Percentiles rank a stretch among this genome's conserved stretches.
Conservation (phyloP, 1,140 invertebrate species). For the Ectropis grisescens region DNA sequence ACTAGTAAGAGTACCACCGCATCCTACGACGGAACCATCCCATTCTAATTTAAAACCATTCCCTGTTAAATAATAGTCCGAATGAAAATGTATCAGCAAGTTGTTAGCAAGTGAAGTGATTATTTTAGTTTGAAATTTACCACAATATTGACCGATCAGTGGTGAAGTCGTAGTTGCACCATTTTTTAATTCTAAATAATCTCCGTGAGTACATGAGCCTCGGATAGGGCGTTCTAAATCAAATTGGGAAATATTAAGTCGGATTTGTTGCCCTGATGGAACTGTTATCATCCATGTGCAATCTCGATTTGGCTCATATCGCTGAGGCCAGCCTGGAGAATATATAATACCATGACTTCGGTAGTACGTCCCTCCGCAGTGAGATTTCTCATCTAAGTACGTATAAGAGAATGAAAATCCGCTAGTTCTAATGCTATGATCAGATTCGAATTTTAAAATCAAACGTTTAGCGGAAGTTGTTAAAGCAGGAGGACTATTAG, state of each 20-base stretch:
- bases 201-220: slow-evolving; percentile 72
- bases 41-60: slow-evolving; percentile 81
- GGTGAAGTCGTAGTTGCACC: slow-evolving; percentile 77
- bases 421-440: slow-evolving; percentile 68
- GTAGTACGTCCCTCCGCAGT: slow-evolving; percentile 83
- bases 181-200: slow-evolving; percentile 88
- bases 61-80: slow-evolving; percentile 71
- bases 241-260: slow-evolving; percentile 80
- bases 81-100: slow-evolving; percentile 78
- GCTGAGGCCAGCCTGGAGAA: slow-evolving; percentile 81
- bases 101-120: slow-evolving; percentile 79
- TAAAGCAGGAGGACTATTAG: slow-evolving; percentile 74
- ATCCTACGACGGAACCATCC: slow-evolving; percentile 79
- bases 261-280: slow-evolving; percentile 76
- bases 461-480: slow-evolving; percentile 78
- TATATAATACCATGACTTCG: slow-evolving; percentile 77
- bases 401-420: slow-evolving; percentile 82
- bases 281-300: slow-evolving; percentile 85
- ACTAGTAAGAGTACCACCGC: slow-evolving; percentile 80
- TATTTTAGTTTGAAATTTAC: slow-evolving; percentile 70
- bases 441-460: slow-evolving; percentile 78
- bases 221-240: slow-evolving; percentile 73
- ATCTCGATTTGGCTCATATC: slow-evolving; percentile 76
- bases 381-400: slow-evolving; percentile 75
- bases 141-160: slow-evolving; percentile 81